Evolutionary conservation across 37 sponge, comb jelly and placozoan species (phyloP), one percentile per base, ranked within the genome.

Genomic region (Chondrilla cf. caribensis): DNA sequence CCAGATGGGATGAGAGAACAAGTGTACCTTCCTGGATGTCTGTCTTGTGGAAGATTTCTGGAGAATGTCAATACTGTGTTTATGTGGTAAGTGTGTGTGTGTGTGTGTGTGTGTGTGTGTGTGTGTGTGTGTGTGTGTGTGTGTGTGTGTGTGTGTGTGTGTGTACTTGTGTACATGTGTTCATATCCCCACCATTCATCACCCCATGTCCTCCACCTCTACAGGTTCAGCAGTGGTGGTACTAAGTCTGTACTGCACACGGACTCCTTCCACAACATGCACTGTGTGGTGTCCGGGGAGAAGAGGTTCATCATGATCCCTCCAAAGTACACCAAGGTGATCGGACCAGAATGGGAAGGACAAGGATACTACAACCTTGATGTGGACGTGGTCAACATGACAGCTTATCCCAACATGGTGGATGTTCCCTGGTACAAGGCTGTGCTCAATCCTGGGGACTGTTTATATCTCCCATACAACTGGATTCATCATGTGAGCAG

Each of bases 221-320:
- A 9, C 79, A 86, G 87, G 87, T 89, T 93, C 75, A 93, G 93
- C 80, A 93, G 87, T 86, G 93, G 93, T 35, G 93, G 93, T 17
- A 93, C 93, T n/a, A 93, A 89, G 76, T 83, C 84, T 24, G 93
- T 93, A 35, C 85, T 93, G 19, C 93, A 93, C 80, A 80, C 87
- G 3, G 93, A 93, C 54, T 54, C 81, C 54, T 76, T 62, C 35
- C 87, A 93, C 62, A 93, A 93, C 75, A 68, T 93, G 18, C 89
- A 93, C 70, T 93, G 93, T 78, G 79, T 93, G 32, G 84, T 87
- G 54, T 77, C 78, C 60, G 93, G 93, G 1, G 5, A 41, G 58
- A 93, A 93, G 78, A 82, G 80, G 79, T 86, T 93, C 32, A 70
- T 93, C 7, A 54, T 93, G 70, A 83, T 90, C 0, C 85, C 84